Evolutionary conservation across 2,113 vertebrate species (phyloP).

Genomic region (Corythoichthys haematopterus): DNA sequence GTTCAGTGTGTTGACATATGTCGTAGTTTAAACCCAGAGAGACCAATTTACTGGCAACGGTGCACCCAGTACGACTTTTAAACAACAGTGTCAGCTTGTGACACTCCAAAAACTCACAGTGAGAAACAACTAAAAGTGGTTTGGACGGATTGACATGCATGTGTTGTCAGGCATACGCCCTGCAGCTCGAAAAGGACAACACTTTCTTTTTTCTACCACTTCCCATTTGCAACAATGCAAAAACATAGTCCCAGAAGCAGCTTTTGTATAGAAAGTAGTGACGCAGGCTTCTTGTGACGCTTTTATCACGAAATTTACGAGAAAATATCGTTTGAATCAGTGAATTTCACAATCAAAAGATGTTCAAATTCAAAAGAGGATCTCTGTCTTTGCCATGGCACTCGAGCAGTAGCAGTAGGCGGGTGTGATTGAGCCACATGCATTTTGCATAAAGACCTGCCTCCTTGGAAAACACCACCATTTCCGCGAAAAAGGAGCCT

Average conservation of each 20-base stretch:
- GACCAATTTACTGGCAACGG: not conserved
- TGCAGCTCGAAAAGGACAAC: conserved; percentile 25
- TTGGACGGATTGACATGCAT: conserved; percentile 38
- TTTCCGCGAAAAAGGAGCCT: conserved; percentile 49
- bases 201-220: conserved; percentile 19
- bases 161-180: conserved; percentile 25
- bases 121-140: conserved; percentile 30
- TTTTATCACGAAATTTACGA: not conserved
- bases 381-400: not conserved
- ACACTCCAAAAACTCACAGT: not conserved
- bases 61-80: not conserved
- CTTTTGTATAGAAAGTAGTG: not conserved
- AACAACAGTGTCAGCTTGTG: not conserved
- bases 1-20: not conserved
- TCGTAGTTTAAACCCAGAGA: not conserved
- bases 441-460: conserved; percentile 34
- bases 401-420: not conserved
- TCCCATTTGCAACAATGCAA: not conserved
- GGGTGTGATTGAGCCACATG: conserved; percentile 27
- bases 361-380: not conserved
- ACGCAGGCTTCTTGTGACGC: not conserved
- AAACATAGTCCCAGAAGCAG: not conserved
- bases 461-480: conserved; percentile 47
- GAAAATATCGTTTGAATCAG: not conserved
- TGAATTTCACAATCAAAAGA: not conserved